phyloP scores from a whole-genome alignment of 2,888 invertebrate genomes.

The Campoletis raptor region DNA sequence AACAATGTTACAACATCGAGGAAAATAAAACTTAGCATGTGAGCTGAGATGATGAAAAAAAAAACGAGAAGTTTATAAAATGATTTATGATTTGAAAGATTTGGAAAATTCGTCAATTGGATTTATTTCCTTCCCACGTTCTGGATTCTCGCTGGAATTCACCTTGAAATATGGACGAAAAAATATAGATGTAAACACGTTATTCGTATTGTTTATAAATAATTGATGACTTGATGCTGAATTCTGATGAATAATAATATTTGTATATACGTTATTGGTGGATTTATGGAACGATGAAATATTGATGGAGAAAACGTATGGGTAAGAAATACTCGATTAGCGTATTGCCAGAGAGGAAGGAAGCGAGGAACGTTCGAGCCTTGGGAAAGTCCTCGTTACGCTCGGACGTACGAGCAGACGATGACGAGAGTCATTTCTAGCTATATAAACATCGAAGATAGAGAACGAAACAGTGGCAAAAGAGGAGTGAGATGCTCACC shows the following conservation, averaged over 20 bases:
- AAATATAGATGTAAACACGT: constrained; percentile 25
- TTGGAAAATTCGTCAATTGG: background rate
- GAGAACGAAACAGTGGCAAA: constrained; percentile 27
- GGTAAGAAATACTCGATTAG: constrained; percentile 41
- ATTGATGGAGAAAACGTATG: constrained; percentile 46
- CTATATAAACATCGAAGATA: constrained; percentile 40
- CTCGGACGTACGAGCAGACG: constrained; percentile 67
- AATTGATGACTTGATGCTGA: constrained; percentile 53
- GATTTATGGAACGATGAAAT: constrained; percentile 65
- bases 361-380: constrained; percentile 14
- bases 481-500: constrained; percentile 39
- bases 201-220: constrained; percentile 40
- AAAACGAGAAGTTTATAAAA: background rate
- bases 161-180: background rate
- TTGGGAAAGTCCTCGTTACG: constrained; percentile 66
- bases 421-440: constrained; percentile 38
- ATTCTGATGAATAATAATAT: constrained; percentile 35
- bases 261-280: constrained; percentile 3
- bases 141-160: constrained; percentile 16
- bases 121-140: constrained; percentile 43
- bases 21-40: background rate
- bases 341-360: constrained; percentile 39
- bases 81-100: background rate
- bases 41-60: background rate
- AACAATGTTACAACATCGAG: background rate